A percentile compares a stretch with the other conserved stretches of the same genome.
phyloP scores from a whole-genome alignment of 2,888 invertebrate species.

The Amphimallon solstitiale region DNA sequence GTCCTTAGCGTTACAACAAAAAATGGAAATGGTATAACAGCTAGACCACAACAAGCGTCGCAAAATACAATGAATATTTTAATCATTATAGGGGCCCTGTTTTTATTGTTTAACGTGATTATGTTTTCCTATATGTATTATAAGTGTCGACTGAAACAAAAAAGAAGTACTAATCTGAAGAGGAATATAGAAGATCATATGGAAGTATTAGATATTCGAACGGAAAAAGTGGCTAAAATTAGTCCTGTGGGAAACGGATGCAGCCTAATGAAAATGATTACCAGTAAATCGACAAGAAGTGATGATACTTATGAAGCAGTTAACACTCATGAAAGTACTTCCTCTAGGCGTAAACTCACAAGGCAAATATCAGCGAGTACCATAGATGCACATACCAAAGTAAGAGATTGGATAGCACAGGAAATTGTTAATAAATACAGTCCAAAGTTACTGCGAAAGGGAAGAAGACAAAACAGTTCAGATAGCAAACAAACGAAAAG shows the following conservation, averaged over 20 bases:
- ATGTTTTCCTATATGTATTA: constrained; percentile 75
- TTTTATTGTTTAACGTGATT: constrained; percentile 78
- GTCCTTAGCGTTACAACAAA: too few relatives aligned
- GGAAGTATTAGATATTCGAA: constrained; percentile 48
- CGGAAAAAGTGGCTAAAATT: constrained; percentile 59
- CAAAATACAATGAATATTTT: constrained; percentile 71
- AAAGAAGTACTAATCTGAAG: constrained; percentile 64
- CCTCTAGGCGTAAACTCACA: constrained; percentile 72
- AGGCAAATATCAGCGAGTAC: constrained; percentile 82
- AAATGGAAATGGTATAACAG: not conserved
- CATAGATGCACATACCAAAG: constrained; percentile 86
- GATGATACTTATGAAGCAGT: constrained; percentile 66
- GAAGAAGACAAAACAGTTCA: constrained; percentile 49
- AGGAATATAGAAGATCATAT: constrained; percentile 55
- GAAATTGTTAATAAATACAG: constrained; percentile 80
- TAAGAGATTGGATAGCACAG: constrained; percentile 86
- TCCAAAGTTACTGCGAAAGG: constrained; percentile 71
- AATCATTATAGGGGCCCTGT: constrained; percentile 74
- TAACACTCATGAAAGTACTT: constrained; percentile 66
- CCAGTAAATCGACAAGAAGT: constrained; percentile 62
- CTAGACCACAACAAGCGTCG: constrained; percentile 7
- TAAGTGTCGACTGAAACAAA: constrained; percentile 69
- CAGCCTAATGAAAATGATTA: constrained; percentile 69
- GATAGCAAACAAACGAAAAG: constrained; percentile 57
- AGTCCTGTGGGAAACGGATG: constrained; percentile 67